Conservation (phyloP, 2,113 vertebrate genomes). For the Nothobranchius kuhntae region DNA sequence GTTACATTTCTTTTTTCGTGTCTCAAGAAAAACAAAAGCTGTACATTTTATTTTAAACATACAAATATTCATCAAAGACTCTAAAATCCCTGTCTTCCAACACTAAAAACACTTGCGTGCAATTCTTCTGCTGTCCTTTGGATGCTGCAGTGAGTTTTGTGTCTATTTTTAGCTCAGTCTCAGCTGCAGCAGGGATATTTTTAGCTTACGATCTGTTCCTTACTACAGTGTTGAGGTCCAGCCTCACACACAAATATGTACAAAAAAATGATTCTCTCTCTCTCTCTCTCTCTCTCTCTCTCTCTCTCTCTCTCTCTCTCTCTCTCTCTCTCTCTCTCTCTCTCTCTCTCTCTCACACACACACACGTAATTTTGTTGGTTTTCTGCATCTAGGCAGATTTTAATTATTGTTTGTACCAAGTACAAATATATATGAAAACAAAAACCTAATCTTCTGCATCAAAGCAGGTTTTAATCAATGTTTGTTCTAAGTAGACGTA, state of each 20-base stretch:
- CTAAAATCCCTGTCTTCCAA: not conserved
- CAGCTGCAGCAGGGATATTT: slow-evolving; percentile 51
- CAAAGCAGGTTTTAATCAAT: no score
- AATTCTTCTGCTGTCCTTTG: slow-evolving; percentile 14
- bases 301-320: not conserved
- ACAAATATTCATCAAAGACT: not conserved
- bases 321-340: not conserved
- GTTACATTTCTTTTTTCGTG: not conserved
- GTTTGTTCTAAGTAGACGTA: no score
- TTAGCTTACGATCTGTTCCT: slow-evolving; percentile 43
- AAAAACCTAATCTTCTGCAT: no score
- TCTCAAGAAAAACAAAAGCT: not conserved
- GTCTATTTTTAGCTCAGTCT: slow-evolving; percentile 56
- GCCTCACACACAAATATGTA: slow-evolving; percentile 7
- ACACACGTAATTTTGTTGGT: not conserved
- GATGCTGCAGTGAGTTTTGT: not conserved
- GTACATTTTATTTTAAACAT: not conserved
- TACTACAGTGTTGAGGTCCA: slow-evolving; percentile 26
- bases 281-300: no score
- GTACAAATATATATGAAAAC: no score
- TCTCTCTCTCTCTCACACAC: not conserved
- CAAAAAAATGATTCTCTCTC: not conserved
- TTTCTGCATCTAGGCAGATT: no score
- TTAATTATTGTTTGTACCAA: no score
- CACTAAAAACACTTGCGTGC: not conserved